Base-by-base conservation (phyloP, 1,140 invertebrate genomes). In the Saccostrea echinata region DNA sequence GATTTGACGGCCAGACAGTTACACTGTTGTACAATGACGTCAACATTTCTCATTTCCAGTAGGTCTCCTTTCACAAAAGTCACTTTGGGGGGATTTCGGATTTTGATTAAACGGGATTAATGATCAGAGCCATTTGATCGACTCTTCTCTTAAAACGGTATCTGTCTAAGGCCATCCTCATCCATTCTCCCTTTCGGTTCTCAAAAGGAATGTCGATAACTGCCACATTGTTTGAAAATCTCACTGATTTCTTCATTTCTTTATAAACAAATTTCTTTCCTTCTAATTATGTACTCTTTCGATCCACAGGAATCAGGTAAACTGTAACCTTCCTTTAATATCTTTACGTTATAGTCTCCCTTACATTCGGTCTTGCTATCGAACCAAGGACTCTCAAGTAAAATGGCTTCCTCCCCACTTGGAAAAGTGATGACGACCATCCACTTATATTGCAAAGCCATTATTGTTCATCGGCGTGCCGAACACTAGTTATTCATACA, bases 251-350 rank as follows among this genome's bases (percentile, higher is more conserved):
- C 6, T 6, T 1, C 64, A 68, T 0, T 18, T 6, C n/a, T 61
- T 61, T 61, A 61, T 3, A 61, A 61, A n/a, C 2, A n/a, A 61
- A 61, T 61, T n/a, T 61, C 57, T 8, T n/a, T 61, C n/a, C 57
- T 61, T n/a, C 57, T 2, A 61, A 61, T 61, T 6, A 61, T 61
- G 57, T 61, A 61, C 57, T 61, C 57, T 61, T n/a, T 61, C 18
- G 57, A 61, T 61, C 57, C 57, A 61, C 16, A 61, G 8, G 57
- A 61, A 61, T 61, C 57, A n/a, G 57, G 57, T n/a, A 61, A n/a
- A 61, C 57, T 61, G 57, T 61, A 61, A 61, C 57, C 57, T 18
- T 61, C 57, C n/a, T 61, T 61, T 61, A 61, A 61, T 13, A 61
- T 61, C n/a, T 3, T 61, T 61, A 21, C 18, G 57, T 61, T n/a